A percentile compares a stretch with the other conserved stretches of the same genome.
phyloP scores from a whole-genome alignment of 2,797 vertebrate genomes.

The Champsocephalus gunnari region DNA sequence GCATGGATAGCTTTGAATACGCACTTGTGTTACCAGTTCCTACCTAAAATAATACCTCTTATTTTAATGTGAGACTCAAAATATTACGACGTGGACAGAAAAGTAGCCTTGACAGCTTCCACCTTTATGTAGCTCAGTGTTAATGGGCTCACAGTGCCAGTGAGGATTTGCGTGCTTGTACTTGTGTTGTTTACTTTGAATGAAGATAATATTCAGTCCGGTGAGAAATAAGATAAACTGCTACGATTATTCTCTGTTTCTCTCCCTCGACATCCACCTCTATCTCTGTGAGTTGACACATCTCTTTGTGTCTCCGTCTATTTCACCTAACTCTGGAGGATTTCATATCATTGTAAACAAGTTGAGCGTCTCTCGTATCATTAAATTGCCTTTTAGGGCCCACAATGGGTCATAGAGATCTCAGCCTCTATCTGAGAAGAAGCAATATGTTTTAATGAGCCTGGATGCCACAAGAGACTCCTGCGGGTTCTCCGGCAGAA shows the following conservation, averaged over 20 bases:
- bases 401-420: constrained; percentile 61
- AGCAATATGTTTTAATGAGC: constrained; percentile 74
- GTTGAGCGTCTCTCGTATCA: constrained; percentile 24
- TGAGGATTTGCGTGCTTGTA: neutral
- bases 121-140: neutral
- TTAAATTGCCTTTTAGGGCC: constrained; percentile 55
- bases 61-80: constrained; percentile 8
- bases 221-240: constrained; percentile 25
- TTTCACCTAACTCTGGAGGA: constrained; percentile 15
- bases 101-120: neutral
- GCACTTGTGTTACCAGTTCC: neutral
- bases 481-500: constrained; percentile 45
- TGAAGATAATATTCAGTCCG: constrained; percentile 22
- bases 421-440: constrained; percentile 51
- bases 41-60: neutral
- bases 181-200: constrained; percentile 26
- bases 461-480: constrained; percentile 56
- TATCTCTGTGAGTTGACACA: constrained; percentile 28
- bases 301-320: constrained; percentile 20
- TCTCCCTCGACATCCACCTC: constrained; percentile 1
- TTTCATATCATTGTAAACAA: constrained; percentile 57
- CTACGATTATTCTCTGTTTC: constrained; percentile 11
- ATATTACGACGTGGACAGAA: neutral
- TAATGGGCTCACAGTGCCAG: neutral
- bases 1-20: neutral